Evolutionary conservation across 2,113 vertebrate genomes (phyloP).

Genomic region (Eupsittula cactorum): DNA sequence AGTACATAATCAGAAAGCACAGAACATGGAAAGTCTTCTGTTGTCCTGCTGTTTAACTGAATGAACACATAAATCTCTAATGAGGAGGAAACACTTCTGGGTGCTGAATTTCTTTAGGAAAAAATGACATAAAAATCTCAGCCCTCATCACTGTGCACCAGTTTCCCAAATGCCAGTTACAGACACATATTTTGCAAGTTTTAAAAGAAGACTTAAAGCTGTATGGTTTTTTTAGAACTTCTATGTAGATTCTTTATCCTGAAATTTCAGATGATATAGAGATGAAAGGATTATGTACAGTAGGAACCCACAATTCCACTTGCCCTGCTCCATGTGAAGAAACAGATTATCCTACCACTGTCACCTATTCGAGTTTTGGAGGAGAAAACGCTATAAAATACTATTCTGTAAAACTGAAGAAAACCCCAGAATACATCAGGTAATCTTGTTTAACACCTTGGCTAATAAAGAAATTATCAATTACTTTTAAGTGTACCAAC

Average conservation of each 20-base stretch:
- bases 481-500: background rate
- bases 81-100: background rate
- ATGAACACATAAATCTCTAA: background rate
- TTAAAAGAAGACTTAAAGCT: background rate
- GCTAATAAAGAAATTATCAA: background rate
- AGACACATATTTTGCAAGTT: background rate
- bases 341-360: slow-evolving; percentile 70
- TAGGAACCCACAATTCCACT: slow-evolving; percentile 77
- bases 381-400: slow-evolving; percentile 63
- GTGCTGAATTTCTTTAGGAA: background rate
- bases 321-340: slow-evolving; percentile 79
- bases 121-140: background rate
- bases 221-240: background rate
- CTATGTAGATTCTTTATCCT: background rate
- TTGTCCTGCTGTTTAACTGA: background rate
- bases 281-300: slow-evolving; percentile 66
- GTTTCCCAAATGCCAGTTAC: background rate
- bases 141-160: background rate
- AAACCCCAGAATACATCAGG: slow-evolving; percentile 72
- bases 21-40: background rate
- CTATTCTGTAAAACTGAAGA: slow-evolving; percentile 72
- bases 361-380: slow-evolving; percentile 77
- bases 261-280: slow-evolving; percentile 73
- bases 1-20: background rate
- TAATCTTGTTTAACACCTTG: background rate